Evolutionary conservation across 2,888 invertebrate genomes (phyloP), one percentile per base, ranked within the genome.

Genomic region (Danaus chrysippus): DNA sequence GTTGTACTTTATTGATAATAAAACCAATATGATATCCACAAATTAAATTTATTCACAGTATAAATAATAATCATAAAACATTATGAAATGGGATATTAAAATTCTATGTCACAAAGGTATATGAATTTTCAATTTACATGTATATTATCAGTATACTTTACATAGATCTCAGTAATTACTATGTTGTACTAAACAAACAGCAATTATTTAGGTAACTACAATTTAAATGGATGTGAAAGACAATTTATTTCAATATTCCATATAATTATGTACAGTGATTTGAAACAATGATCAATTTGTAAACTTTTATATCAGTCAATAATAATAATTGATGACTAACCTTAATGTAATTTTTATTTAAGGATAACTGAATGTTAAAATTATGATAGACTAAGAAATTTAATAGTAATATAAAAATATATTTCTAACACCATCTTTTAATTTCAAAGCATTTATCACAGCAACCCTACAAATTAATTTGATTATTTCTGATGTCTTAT

Each of bases 1-100:
- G 83, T 90, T 46, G 87, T 90, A 42, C 76, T 90, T 63, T 87
- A 87, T 73, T 87, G 70, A 66, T 46, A 59, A 56, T 59, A 62
- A 70, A 63, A 49, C 49, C 52, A 3, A 43, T 15, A 41, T 61
- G 55, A 64, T 61, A 64, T 66, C 61, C 61, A 64, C 56, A 62
- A 63, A 58, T 49, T 62, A 63, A 68, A 17, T 68, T 59, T 68
- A 67, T 67, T 69, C 64, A 69, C 67, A 69, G 57, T 67, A 65
- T 61, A 66, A 70, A 62, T 65, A 66, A 69, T 69, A 67, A 64
- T 68, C 62, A 67, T 69, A 61, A 56, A 58, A 64, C 63, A 64
- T 62, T 61, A 34, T 53, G 62, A 53, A 64, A 58, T 62, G 54
- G 54, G 42, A 54, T 61, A 34, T 55, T 34, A 11, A 49, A 54